Percentiles rank a stretch among this genome's conserved stretches.
Conservation (phyloP, 2,113 vertebrate species). For the Syngnathus floridae region DNA sequence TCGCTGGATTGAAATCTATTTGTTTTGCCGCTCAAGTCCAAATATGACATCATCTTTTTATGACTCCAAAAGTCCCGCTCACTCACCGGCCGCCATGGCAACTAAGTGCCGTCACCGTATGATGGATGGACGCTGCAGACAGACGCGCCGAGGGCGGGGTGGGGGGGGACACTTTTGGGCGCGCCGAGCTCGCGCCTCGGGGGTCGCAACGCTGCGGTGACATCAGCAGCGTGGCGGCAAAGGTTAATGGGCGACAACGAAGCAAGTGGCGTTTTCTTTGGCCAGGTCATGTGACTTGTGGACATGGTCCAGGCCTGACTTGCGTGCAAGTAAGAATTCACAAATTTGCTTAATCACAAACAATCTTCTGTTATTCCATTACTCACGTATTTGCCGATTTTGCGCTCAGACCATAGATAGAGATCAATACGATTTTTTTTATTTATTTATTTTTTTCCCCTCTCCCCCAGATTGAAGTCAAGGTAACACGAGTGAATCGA, state of each 20-base stretch:
- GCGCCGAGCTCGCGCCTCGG: background rate
- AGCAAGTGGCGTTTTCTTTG: background rate
- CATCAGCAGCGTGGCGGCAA: background rate
- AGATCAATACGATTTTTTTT: too few species aligned
- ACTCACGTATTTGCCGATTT: background rate
- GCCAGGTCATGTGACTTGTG: background rate
- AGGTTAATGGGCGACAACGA: background rate
- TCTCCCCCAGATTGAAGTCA: background rate
- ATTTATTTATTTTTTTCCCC: too few species aligned
- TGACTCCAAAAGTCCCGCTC: background rate
- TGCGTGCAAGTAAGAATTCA: background rate
- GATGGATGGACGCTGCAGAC: background rate
- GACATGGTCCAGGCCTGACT: background rate
- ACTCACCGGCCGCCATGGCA: background rate
- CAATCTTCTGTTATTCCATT: background rate
- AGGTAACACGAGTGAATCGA: background rate
- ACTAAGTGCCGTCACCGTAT: background rate
- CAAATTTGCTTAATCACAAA: background rate
- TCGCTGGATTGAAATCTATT: constrained; percentile 5
- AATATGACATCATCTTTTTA: constrained; percentile 7
- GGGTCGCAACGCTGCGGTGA: background rate
- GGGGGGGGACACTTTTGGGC: background rate
- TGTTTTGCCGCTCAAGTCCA: constrained; percentile 1
- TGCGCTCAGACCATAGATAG: background rate
- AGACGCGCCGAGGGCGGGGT: background rate